Evolutionary conservation across 1,140 invertebrate species (phyloP).

Genomic region (Hyphantria cunea): DNA sequence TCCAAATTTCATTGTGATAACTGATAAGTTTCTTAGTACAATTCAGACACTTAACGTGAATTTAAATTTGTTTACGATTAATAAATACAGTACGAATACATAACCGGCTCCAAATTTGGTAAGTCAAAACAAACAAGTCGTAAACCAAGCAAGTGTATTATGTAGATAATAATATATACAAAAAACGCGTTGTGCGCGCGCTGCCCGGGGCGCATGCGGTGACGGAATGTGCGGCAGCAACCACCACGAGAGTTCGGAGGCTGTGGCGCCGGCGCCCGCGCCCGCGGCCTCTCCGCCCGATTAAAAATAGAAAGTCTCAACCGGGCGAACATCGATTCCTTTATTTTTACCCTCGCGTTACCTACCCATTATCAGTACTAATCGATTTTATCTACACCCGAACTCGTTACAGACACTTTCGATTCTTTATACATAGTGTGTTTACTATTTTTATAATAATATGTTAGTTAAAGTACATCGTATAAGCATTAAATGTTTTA

Average conservation of each 20-base stretch:
- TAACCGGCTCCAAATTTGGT: slow-evolving; percentile 16
- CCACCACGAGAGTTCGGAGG: slow-evolving; percentile 62
- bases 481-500: no score
- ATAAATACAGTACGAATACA: neutral
- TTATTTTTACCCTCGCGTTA: slow-evolving; percentile 71
- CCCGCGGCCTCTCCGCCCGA: slow-evolving; percentile 68
- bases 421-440: slow-evolving; percentile 30
- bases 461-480: no score
- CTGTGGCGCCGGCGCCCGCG: slow-evolving; percentile 70
- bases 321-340: slow-evolving; percentile 65
- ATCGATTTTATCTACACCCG: slow-evolving; percentile 51
- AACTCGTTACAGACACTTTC: slow-evolving; percentile 50
- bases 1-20: slow-evolving; percentile 42
- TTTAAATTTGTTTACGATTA: slow-evolving; percentile 15
- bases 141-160: slow-evolving; percentile 34
- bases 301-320: slow-evolving; percentile 80
- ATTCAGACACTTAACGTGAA: slow-evolving; percentile 2
- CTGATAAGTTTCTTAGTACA: neutral
- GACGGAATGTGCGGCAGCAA: slow-evolving; percentile 67
- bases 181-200: slow-evolving; percentile 57
- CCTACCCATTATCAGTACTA: slow-evolving; percentile 58
- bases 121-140: slow-evolving; percentile 48
- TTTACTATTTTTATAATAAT: slow-evolving; percentile 2
- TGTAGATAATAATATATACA: neutral
- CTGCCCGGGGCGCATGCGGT: slow-evolving; percentile 64